Base-by-base conservation (phyloP, 2,113 vertebrate species). In the Pelvicachromis taeniatus region DNA sequence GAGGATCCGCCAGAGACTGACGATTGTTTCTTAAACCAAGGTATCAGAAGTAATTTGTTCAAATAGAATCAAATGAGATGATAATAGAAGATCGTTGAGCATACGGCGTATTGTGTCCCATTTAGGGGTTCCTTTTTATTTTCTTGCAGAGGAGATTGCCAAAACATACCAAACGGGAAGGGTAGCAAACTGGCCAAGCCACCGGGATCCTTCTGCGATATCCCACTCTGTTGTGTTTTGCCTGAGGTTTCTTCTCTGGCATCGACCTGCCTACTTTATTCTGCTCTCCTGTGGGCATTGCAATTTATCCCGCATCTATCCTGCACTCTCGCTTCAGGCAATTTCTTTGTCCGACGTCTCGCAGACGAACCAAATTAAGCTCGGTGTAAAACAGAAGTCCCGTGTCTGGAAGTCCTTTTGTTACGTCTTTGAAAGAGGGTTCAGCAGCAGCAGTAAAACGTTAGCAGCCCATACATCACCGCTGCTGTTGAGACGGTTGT, bases 181-280 rank as follows among this genome's bases (percentile, higher is more conserved):
- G 17, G 42, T 55, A 78, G 6, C 26, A 84, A 83, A 80, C 58
- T 85, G 81, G 77, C 26, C 75, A 81, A 84, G 33, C 77, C 56
- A 53, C 85, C 84, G 29, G 53, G 82, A 84, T 3, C 54, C 70
- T 78, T 82, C 50, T 56, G 61, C 59, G 75, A 31, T 33, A 5
- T 56, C 26, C 58, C 23, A 35, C 81, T 90, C 85, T 92, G 77
- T 93, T 87, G 75, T 85, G 35, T 85, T 87, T 82, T 63, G 87
- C 92, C 91, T 1, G 61, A 82, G 87, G 88, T 89, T 45, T 81
- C 81, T 79, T 90, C 70, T 56, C 63, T 82, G 81, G 75, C 87
- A 93, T 91, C 81, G 87, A 94, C 90, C 63, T 14, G 13, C 73
- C 33, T 17, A 19, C 87, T 92, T 90, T 81, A 78, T 78, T 70